Conservation (phyloP, 2,113 vertebrate genomes). For the Phainopepla nitens region DNA sequence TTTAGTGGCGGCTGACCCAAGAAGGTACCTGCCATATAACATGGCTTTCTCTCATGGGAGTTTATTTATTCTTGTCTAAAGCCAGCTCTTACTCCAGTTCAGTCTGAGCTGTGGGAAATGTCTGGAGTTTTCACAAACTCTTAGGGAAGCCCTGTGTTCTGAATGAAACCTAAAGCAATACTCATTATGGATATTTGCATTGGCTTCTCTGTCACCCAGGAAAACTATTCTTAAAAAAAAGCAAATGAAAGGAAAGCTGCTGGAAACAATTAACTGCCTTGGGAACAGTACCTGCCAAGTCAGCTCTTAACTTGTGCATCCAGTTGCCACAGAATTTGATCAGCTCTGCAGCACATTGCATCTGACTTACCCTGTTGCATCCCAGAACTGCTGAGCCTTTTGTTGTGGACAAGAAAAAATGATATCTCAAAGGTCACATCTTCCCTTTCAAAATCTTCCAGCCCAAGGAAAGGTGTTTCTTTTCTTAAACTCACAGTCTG, state of each 20-base stretch:
- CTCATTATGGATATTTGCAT: constrained; percentile 37
- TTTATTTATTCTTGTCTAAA: neutral
- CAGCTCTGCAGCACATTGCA: neutral
- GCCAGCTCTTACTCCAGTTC: neutral
- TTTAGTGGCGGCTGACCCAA: neutral
- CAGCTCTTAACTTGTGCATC: neutral
- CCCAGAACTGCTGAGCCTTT: constrained; percentile 7
- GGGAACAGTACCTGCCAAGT: constrained; percentile 27
- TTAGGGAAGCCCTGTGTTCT: neutral
- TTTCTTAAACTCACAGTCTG: neutral
- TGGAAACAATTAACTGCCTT: neutral
- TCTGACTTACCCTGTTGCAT: neutral
- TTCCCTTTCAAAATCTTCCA: neutral
- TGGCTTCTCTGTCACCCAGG: constrained; percentile 27
- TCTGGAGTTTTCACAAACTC: neutral
- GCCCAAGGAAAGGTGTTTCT: neutral
- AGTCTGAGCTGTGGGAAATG: neutral
- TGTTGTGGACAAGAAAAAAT: neutral
- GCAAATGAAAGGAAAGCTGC: neutral
- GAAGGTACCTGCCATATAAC: neutral
- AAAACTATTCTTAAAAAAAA: constrained; percentile 12
- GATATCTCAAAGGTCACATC: neutral
- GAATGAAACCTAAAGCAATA: neutral
- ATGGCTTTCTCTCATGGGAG: neutral
- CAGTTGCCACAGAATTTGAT: neutral